Evolutionary conservation across 2,888 invertebrate genomes (phyloP), one percentile per base, ranked within the genome.

Genomic region (Zhuqinia jingwanae): DNA sequence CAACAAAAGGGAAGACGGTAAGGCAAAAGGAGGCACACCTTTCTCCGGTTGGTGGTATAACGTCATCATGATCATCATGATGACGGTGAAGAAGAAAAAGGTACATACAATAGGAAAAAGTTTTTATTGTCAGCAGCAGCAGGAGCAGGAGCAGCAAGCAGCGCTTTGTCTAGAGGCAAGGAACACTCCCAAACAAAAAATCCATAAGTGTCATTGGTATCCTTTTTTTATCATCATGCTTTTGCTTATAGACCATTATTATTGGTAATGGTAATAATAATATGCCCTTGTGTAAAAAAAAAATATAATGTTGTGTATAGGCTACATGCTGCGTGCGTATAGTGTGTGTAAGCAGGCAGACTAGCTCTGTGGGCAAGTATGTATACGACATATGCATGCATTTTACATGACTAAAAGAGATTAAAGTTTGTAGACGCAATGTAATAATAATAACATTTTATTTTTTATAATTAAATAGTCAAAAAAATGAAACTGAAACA

Each of bases 121-220:
- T 68, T 58, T n/a, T 45, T 68, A 68, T 68, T 45, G 45, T 45
- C 3, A 22, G n/a, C n/a, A n/a, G n/a, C n/a, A n/a, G n/a, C n/a
- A n/a, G n/a, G n/a, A n/a, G n/a, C n/a, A n/a, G n/a, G n/a, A n/a
- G n/a, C n/a, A n/a, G n/a, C n/a, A n/a, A n/a, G n/a, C n/a, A n/a
- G 20, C 22, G 11, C 30, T 8, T 15, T 76, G 3, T 27, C 30
- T n/a, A 36, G 10, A 58, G 22, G 53, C 68, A 60, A 76, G 42
- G 42, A 76, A 76, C 75, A 75, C 63, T 75, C 82, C 73, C 79
- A 47, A 63, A 1, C 20, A 1, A 1, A 50, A n/a, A n/a, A 56
- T 73, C 56, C 50, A 30, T 8, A 80, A 70, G 73, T 82, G 82
- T 82, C 82, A 82, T 82, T 81, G 45, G 50, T 30, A 53, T 27